Percentiles rank a stretch among this genome's conserved stretches.
Evolutionary conservation across 2,888 invertebrate genomes (phyloP).

Genomic region (Zaprionus lineosus): DNA sequence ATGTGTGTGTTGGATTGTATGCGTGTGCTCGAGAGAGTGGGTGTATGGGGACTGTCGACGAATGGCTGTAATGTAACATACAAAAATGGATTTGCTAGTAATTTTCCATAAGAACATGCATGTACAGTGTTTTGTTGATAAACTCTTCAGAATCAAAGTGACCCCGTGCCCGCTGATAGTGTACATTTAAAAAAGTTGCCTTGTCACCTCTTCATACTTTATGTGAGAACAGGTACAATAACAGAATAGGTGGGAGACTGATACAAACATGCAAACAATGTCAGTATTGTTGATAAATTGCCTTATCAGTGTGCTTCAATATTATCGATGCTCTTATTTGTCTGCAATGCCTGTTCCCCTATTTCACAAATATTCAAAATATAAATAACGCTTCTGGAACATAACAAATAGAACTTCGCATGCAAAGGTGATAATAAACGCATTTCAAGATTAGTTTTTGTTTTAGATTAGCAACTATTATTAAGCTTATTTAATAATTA

Average conservation of each 20-base stretch:
- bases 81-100: conserved; percentile 8
- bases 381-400: no score
- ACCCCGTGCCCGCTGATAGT: conserved; percentile 33
- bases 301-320: no score
- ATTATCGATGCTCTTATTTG: no score
- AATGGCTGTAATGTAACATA: neutral
- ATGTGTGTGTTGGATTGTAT: neutral
- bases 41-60: neutral
- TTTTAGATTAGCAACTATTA: no score
- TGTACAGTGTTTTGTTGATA: neutral
- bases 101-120: neutral
- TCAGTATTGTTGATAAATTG: no score
- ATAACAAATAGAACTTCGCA: no score
- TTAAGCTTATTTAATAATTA: neutral
- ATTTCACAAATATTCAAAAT: no score
- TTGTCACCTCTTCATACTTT: conserved; percentile 11
- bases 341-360: no score
- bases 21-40: neutral
- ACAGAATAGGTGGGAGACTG: neutral
- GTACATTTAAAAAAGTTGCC: conserved; percentile 25
- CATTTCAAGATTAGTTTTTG: no score
- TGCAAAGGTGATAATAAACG: no score
- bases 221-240: neutral
- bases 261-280: neutral
- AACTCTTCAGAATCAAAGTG: conserved; percentile 44